Base-by-base conservation (phyloP, 2,797 vertebrate genomes). In the Otolemur crassicaudatus region DNA sequence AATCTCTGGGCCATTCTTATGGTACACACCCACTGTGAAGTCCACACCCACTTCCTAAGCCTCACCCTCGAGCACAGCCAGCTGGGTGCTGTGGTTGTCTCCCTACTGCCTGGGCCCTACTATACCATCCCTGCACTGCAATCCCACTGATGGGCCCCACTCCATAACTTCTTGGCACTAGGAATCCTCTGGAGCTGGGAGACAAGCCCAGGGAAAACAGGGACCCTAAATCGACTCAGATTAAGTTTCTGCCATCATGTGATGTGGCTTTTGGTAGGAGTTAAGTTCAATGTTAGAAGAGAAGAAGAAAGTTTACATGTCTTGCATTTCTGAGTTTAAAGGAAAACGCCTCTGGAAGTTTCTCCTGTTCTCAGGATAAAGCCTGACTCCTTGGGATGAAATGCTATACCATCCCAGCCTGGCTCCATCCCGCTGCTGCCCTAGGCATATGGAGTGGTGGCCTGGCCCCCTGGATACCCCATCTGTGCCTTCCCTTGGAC, bases 271-370 rank as follows among this genome's bases (percentile, higher is more conserved):
- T 58, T 5, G 37, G 80, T 27, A 70, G 43, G 37, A 81, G 40
- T 29, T 46, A 34, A 69, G 29, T 76, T 91, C 34, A 34, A 70
- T 70, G 91, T 61, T n/a, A 60, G 31, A 60, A 95, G n/a, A 91
- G 60, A 65, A 70, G 25, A 63, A 61, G 7, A 25, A 69, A 79
- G 63, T 40, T 90, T 53, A 31, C 23, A 56, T 4, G 25, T 69
- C 81, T 53, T 19, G 4, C 1, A 61, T 65, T 79, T 83, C 27
- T 58, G 53, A 83, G 10, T 56, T 16, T 76, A 70, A 7, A 87
- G 12, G 63, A 31, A 65, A 29, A 60, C 16, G 31, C 56, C 84
- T 56, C 34, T 69, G 40, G 0, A 70, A 20, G 23, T 46, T n/a
- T 4, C 79, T 23, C 7, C 43, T 5, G 13, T 58, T 73, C 23